Percentiles rank a stretch among this genome's conserved stretches.
Evolutionary conservation across 2,888 invertebrate genomes (phyloP).

Genomic region (Drosophila limbata): DNA sequence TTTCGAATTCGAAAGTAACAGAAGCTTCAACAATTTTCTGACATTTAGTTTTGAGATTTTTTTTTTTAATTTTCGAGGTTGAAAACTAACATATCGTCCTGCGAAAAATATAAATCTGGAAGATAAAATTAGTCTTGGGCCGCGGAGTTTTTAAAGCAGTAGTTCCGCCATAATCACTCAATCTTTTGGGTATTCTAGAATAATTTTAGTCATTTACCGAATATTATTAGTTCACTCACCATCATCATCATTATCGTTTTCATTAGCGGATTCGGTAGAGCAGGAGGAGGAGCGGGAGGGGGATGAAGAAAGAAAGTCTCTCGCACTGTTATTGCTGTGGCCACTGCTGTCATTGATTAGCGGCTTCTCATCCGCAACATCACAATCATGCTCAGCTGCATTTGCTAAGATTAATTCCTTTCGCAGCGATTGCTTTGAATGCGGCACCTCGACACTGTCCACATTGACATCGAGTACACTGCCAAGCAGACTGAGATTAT

Average conservation of each 20-base stretch:
- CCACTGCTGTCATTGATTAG: conserved; percentile 14
- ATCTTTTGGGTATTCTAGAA: no score
- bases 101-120: no score
- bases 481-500: conserved; percentile 64
- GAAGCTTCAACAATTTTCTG: no score
- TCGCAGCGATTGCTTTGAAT: conserved; percentile 1
- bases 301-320: not conserved
- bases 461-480: conserved; percentile 70
- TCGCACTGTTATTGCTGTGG: not conserved
- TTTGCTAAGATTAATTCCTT: not conserved
- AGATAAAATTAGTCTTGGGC: no score
- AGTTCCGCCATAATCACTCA: no score
- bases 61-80: no score
- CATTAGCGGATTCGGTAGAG: not conserved
- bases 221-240: conserved; percentile 28
- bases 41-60: no score
- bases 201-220: no score
- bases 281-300: not conserved
- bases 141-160: no score
- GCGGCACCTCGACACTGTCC: conserved; percentile 68
- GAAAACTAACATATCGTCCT: no score
- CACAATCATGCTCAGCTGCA: conserved; percentile 11
- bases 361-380: conserved; percentile 59
- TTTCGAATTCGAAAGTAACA: no score
- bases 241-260: conserved; percentile 34